Base-by-base conservation (phyloP, 1,140 invertebrate genomes). In the Episyrphus balteatus region DNA sequence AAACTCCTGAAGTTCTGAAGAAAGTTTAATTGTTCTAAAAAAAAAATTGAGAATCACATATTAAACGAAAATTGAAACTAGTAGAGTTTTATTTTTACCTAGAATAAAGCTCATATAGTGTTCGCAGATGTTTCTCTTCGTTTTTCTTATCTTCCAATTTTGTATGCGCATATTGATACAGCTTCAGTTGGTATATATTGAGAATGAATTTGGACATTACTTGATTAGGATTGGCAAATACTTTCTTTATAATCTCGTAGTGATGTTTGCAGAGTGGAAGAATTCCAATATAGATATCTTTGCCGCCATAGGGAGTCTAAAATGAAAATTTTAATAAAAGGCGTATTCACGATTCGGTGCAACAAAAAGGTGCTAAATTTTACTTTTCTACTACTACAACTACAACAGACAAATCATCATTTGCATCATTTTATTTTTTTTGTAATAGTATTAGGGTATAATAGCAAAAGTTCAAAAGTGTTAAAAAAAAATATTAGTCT, bases 141-240 rank as follows among this genome's bases (percentile, higher is more conserved):
- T 94, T 88, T 36, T 55, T 62, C 45, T 78, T 75, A 65, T 82
- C 82, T 50, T 91, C 83, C 49, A 97, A 72, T 60, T 83, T 83
- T 12, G 81, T 82, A 43, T 83, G 78, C 36, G 92, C 84, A 62
- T 88, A 86, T 58, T 88, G 86, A 73, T 92, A 86, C 33, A 98
- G 72, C 68, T 93, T 91, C 6, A 90, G 73, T 58, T 96, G 89
- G 70, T 94, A 99, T 48, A 99, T 91, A 61, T 96, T 96, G 2
- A 98, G 72, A 30, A 98, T 87, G 73, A 98, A 95, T 72, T 98
- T 98, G 33, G 87, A 85, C 91, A 98, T 98, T 1, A 99, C 92
- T 77, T 93, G 88, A 53, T 96, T 88, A 0, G 93, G 91, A 73
- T 93, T 95, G n/a, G 80, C 82, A 62, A 99, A 99, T 1, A 99